phyloP scores from a whole-genome alignment of 2,113 vertebrate species.

The Neolamprologus fasciatus region DNA sequence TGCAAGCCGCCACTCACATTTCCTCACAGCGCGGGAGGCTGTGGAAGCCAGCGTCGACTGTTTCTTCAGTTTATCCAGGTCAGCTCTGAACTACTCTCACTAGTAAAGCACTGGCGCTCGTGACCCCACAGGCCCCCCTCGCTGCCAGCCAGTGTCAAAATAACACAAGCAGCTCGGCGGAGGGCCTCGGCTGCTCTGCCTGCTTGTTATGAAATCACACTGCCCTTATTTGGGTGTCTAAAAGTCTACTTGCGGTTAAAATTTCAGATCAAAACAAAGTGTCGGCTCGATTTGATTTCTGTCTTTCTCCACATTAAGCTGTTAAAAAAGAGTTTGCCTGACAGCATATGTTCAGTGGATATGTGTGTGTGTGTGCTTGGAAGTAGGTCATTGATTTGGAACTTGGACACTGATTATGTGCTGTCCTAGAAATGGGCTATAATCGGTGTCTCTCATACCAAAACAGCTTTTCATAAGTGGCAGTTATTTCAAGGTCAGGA shows the following conservation, averaged over 20 bases:
- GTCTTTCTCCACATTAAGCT: slow-evolving; percentile 31
- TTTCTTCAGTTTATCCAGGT: slow-evolving; percentile 49
- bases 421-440: slow-evolving; percentile 71
- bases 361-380: slow-evolving; percentile 14
- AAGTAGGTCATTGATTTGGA: slow-evolving; percentile 76
- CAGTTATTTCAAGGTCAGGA: slow-evolving; percentile 65
- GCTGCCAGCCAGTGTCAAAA: slow-evolving; percentile 43
- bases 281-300: slow-evolving; percentile 15
- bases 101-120: slow-evolving; percentile 11
- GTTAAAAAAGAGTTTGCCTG: slow-evolving; percentile 45
- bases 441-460: slow-evolving; percentile 64
- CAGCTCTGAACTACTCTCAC: slow-evolving; percentile 36
- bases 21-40: slow-evolving; percentile 3
- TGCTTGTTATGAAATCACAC: slow-evolving; percentile 35
- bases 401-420: slow-evolving; percentile 69
- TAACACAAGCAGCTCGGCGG: slow-evolving; percentile 12
- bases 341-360: slow-evolving; percentile 34
- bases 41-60: slow-evolving; percentile 13
- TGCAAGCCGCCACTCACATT: slow-evolving; percentile 34
- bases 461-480: slow-evolving; percentile 65
- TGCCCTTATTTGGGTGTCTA: slow-evolving; percentile 19
- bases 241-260: background rate
- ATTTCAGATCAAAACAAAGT: slow-evolving; percentile 47
- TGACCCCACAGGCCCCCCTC: slow-evolving; percentile 15
- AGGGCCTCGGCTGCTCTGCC: background rate